phyloP scores from a whole-genome alignment of 2,888 invertebrate species.

The Onthophagus sagittarius region DNA sequence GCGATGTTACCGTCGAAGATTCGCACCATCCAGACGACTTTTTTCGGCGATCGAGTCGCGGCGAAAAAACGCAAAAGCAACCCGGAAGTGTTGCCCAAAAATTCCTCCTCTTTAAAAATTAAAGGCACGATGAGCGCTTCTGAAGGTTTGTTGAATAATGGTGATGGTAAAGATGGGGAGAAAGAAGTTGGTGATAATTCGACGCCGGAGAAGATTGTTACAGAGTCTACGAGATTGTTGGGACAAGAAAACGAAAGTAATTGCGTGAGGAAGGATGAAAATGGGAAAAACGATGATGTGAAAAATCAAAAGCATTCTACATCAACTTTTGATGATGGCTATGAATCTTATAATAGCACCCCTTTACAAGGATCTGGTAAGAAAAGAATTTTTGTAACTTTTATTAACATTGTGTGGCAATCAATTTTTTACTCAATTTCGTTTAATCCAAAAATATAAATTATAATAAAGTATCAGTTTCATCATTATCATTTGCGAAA shows the following conservation, averaged over 20 bases:
- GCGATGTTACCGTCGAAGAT: slow-evolving; percentile 30
- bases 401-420: too few relatives aligned
- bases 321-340: slow-evolving; percentile 59
- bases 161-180: not conserved
- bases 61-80: slow-evolving; percentile 41
- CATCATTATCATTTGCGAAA: too few relatives aligned
- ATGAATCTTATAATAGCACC: slow-evolving; percentile 64
- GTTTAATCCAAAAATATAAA: too few relatives aligned
- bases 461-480: too few relatives aligned
- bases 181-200: slow-evolving; percentile 17
- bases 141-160: slow-evolving; percentile 18
- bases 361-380: slow-evolving; percentile 60
- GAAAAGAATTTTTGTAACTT: slow-evolving; percentile 27
- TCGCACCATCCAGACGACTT: slow-evolving; percentile 35
- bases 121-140: slow-evolving; percentile 29
- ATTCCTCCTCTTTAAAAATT: slow-evolving; percentile 33
- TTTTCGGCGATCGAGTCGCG: slow-evolving; percentile 28
- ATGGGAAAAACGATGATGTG: slow-evolving; percentile 25
- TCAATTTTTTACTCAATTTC: too few relatives aligned
- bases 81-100: slow-evolving; percentile 36
- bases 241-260: slow-evolving; percentile 25
- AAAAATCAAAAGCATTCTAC: slow-evolving; percentile 38
- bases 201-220: slow-evolving; percentile 22
- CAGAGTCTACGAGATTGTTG: slow-evolving; percentile 28
- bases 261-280: slow-evolving; percentile 27